Evolutionary conservation across 1,140 invertebrate species (phyloP).

Genomic region (Pogonomyrmex californicus): DNA sequence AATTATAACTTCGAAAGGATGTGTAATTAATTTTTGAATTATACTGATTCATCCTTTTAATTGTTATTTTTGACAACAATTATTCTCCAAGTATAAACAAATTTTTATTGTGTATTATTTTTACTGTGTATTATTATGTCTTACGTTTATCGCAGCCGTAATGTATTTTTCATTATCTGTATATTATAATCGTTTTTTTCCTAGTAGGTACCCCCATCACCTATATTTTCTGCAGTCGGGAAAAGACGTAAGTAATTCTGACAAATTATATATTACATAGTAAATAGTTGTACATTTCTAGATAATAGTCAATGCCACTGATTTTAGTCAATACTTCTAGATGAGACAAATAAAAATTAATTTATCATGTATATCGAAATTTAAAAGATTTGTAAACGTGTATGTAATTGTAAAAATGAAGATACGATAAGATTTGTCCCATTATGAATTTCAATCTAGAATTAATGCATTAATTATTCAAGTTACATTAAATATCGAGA

Average conservation of each 20-base stretch:
- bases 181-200: not conserved
- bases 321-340: not conserved
- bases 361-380: not conserved
- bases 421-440: not conserved
- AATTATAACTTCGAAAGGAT: not conserved
- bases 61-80: not conserved
- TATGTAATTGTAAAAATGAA: not conserved
- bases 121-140: not conserved
- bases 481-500: not conserved
- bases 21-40: not conserved
- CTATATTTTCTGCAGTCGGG: too few relatives aligned
- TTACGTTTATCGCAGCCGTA: not conserved
- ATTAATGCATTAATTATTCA: not conserved
- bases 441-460: not conserved
- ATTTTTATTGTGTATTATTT: conserved; percentile 4
- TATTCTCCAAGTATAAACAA: not conserved
- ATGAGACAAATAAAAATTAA: conserved; percentile 5
- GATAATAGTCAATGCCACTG: too few relatives aligned
- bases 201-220: too few relatives aligned
- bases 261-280: not conserved
- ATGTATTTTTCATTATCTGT: not conserved
- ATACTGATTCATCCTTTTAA: not conserved
- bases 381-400: not conserved
- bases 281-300: not conserved
- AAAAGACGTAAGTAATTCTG: too few relatives aligned